A percentile compares a stretch with the other conserved stretches of the same genome.
phyloP scores from a whole-genome alignment of 2,797 vertebrate species.

The Microtus agrestis region DNA sequence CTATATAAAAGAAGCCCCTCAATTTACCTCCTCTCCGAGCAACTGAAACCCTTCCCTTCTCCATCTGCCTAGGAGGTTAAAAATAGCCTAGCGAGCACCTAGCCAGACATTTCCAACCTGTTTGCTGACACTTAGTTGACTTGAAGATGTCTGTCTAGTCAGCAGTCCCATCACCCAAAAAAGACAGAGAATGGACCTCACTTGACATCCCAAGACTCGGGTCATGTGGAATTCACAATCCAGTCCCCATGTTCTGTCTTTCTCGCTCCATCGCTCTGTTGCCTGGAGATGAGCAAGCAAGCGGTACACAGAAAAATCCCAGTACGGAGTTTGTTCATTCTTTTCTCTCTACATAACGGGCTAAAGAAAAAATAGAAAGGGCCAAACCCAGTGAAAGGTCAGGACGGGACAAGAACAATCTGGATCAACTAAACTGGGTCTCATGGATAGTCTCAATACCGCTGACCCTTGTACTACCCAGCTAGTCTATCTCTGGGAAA shows the following conservation, averaged over 20 bases:
- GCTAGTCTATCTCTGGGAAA: background rate
- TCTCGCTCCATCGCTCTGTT: background rate
- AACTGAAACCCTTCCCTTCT: conserved; percentile 57
- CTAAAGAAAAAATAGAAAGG: background rate
- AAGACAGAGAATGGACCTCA: conserved; percentile 7
- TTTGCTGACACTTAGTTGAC: conserved; percentile 58
- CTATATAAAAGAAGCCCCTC: conserved; percentile 24
- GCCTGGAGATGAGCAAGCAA: conserved; percentile 21
- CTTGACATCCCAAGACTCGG: background rate
- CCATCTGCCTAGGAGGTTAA: conserved; percentile 71
- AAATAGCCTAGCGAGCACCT: conserved; percentile 71
- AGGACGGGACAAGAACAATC: background rate
- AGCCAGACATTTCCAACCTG: conserved; percentile 75
- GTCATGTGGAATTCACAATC: background rate
- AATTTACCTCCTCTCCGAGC: background rate
- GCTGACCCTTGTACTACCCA: background rate
- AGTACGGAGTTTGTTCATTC: conserved; percentile 6
- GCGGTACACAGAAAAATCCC: background rate
- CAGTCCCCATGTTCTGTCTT: background rate
- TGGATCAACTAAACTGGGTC: background rate
- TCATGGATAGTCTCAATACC: background rate
- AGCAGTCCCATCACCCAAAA: conserved; percentile 16
- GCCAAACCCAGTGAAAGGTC: background rate
- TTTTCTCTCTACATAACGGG: conserved; percentile 53
- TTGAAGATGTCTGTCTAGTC: conserved; percentile 16